Conservation (phyloP, 1,140 invertebrate species). For the Cepaea nemoralis region DNA sequence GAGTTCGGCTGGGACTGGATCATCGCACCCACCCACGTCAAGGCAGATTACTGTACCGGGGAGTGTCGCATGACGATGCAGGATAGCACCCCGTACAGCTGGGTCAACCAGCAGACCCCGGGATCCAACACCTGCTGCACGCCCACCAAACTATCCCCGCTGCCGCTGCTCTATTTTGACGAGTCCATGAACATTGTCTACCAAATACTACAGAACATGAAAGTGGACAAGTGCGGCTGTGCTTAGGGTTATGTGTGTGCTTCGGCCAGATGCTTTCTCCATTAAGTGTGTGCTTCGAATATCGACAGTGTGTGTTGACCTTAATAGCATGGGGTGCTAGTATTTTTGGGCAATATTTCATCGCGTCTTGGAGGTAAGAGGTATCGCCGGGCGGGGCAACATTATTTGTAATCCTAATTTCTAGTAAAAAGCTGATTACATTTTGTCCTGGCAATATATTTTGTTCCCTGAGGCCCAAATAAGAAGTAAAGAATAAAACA, state of each 20-base stretch:
- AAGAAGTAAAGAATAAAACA: too few relatives aligned
- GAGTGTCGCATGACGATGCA: constrained; percentile 56
- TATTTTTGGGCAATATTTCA: too few relatives aligned
- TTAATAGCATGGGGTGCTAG: too few relatives aligned
- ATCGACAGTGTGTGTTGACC: too few relatives aligned
- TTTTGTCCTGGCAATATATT: too few relatives aligned
- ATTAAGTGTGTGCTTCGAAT: too few relatives aligned
- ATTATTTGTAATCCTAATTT: too few relatives aligned
- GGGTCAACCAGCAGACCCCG: constrained; percentile 83
- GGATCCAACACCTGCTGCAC: constrained; percentile 85
- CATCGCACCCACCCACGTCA: constrained; percentile 80
- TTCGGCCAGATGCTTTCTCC: too few relatives aligned
- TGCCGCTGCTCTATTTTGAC: constrained; percentile 94
- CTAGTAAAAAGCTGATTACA: too few relatives aligned
- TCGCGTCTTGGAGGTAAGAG: too few relatives aligned
- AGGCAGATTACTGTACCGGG: constrained; percentile 61
- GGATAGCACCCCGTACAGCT: constrained; percentile 85
- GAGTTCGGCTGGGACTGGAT: constrained; percentile 94
- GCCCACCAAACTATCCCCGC: constrained; percentile 90
- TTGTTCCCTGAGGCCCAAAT: too few relatives aligned
- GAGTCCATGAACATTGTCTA: constrained; percentile 92
- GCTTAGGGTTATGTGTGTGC: constrained; percentile 76
- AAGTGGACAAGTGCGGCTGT: constrained; percentile 95
- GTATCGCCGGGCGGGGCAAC: too few relatives aligned
- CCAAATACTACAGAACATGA: constrained; percentile 94